Percentiles rank a stretch among this genome's conserved stretches.
These are phyloP conservation scores for Trissolcus basalis DNA, from an alignment of 1,140 invertebrate genomes.

Conservation along the genomic window DNA sequence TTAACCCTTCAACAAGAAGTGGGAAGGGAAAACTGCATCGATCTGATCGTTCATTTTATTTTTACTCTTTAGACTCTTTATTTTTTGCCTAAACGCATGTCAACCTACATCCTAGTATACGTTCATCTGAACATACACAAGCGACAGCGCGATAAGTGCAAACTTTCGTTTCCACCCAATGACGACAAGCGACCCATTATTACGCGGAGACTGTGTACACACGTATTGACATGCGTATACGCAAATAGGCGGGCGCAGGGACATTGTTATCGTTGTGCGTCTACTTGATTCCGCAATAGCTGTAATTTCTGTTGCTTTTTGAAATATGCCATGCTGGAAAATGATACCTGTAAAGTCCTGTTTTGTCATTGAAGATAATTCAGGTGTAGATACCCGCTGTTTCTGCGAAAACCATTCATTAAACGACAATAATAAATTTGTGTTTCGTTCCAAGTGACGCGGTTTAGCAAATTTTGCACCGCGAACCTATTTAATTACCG, in stretches of 20 bases:
- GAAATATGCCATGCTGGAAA: slow-evolving; percentile 45
- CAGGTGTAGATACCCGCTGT: slow-evolving; percentile 44
- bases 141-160: slow-evolving; percentile 47
- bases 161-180: slow-evolving; percentile 56
- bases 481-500: slow-evolving; percentile 9
- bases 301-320: slow-evolving; percentile 53
- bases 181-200: slow-evolving; percentile 52
- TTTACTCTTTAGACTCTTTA: slow-evolving; percentile 5
- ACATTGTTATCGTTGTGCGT: slow-evolving; percentile 54
- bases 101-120: slow-evolving; percentile 24
- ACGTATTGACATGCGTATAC: slow-evolving; percentile 57
- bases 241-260: slow-evolving; percentile 48
- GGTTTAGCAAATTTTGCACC: slow-evolving; percentile 26
- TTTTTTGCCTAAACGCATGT: slow-evolving; percentile 25
- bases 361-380: slow-evolving; percentile 53
- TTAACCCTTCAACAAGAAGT: slow-evolving; percentile 44
- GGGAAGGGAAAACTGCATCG: slow-evolving; percentile 19
- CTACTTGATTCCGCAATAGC: slow-evolving; percentile 53
- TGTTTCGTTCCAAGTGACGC: slow-evolving; percentile 19
- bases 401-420: slow-evolving; percentile 35
- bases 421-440: slow-evolving; percentile 29
- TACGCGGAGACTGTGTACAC: slow-evolving; percentile 55
- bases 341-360: slow-evolving; percentile 48
- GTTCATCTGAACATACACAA: slow-evolving; percentile 7
- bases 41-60: slow-evolving; percentile 33